Conservation (phyloP, 2,888 invertebrate genomes). For the Cyrtodaria siliqua region DNA sequence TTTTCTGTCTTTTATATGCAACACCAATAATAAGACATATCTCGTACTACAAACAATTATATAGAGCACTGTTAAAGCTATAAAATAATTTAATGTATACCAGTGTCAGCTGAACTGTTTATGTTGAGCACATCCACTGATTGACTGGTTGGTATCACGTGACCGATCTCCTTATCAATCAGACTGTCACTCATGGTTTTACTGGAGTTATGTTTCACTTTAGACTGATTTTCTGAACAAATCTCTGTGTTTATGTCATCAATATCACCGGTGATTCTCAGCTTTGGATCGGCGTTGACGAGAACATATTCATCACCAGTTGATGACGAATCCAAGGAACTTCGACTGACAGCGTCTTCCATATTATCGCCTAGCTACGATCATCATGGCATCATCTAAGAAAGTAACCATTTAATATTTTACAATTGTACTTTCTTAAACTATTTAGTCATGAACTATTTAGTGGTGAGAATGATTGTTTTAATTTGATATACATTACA, state of each 20-base stretch:
- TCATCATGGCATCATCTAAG: not conserved
- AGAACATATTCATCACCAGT: slow-evolving; percentile 91
- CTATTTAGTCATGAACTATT: too few relatives aligned
- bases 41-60: too few relatives aligned
- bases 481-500: too few relatives aligned
- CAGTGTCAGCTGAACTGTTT: slow-evolving; percentile 44
- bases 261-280: slow-evolving; percentile 89
- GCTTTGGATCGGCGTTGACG: slow-evolving; percentile 88
- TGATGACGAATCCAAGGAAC: slow-evolving; percentile 90
- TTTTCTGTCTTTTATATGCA: too few relatives aligned
- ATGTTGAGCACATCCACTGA: slow-evolving; percentile 70
- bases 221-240: slow-evolving; percentile 54
- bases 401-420: too few relatives aligned
- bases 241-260: slow-evolving; percentile 87
- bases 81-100: too few relatives aligned
- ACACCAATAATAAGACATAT: too few relatives aligned
- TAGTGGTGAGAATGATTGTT: too few relatives aligned
- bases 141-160: slow-evolving; percentile 74
- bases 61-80: too few relatives aligned
- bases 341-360: slow-evolving; percentile 88
- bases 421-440: too few relatives aligned
- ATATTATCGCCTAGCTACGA: slow-evolving; percentile 54
- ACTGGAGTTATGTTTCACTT: slow-evolving; percentile 10
- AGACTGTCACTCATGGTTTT: slow-evolving; percentile 51
- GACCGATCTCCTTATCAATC: slow-evolving; percentile 57